A percentile compares a stretch with the other conserved stretches of the same genome.
These are phyloP conservation scores for Pygmarrhopalites habei DNA, from an alignment of 1,140 invertebrate species.

Conservation along the genomic window DNA sequence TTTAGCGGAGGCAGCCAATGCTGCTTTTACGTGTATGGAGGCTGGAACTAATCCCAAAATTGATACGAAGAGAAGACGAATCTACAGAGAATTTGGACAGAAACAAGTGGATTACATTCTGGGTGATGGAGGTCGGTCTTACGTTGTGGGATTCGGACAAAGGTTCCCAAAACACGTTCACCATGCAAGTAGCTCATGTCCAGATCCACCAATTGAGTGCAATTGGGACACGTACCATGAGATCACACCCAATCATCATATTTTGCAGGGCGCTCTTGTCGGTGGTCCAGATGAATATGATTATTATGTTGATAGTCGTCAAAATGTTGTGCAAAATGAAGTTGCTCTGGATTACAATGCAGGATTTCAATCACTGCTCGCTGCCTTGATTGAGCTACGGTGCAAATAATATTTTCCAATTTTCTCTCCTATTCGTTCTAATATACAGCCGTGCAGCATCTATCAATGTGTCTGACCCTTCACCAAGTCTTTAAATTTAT, in stretches of 20 bases:
- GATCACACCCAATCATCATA: slow-evolving; percentile 49
- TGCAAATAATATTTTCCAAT: too few relatives aligned
- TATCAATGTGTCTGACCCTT: too few relatives aligned
- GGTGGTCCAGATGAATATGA: slow-evolving; percentile 53
- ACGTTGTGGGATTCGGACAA: slow-evolving; percentile 47
- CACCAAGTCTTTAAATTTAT: too few relatives aligned
- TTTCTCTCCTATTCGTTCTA: too few relatives aligned
- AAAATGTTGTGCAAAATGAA: slow-evolving; percentile 52
- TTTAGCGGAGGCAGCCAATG: slow-evolving; percentile 52
- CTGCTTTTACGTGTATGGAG: slow-evolving; percentile 50
- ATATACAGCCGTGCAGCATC: too few relatives aligned
- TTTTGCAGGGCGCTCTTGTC: slow-evolving; percentile 51
- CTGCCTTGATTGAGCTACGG: too few relatives aligned
- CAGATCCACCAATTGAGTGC: slow-evolving; percentile 47
- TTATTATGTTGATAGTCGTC: slow-evolving; percentile 48
- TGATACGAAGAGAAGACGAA: not conserved
- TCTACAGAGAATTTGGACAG: slow-evolving; percentile 44
- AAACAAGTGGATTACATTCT: slow-evolving; percentile 47
- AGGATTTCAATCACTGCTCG: slow-evolving; percentile 46
- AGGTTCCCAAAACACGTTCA: slow-evolving; percentile 42
- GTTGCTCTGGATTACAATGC: slow-evolving; percentile 54
- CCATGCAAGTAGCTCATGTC: slow-evolving; percentile 42
- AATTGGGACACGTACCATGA: slow-evolving; percentile 48
- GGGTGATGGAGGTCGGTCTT: slow-evolving; percentile 46
- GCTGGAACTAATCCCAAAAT: too few relatives aligned